phyloP scores from a whole-genome alignment of 2,113 vertebrate genomes.

The Hystrix brachyura region DNA sequence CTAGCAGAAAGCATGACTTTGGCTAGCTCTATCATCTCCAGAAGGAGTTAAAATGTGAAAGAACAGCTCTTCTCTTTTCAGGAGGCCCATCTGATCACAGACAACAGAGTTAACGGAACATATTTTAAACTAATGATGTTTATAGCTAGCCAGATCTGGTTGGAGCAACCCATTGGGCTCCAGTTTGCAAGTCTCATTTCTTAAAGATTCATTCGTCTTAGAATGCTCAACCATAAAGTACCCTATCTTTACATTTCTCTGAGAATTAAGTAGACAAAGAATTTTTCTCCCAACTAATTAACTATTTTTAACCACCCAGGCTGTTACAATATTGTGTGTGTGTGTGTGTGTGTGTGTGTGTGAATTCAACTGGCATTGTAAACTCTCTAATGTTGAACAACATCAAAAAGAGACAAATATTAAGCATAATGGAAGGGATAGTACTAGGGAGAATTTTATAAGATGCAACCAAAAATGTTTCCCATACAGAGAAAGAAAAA shows the following conservation, averaged over 20 bases:
- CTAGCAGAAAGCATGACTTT: constrained; percentile 81
- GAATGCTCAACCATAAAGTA: constrained; percentile 81
- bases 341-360: not conserved
- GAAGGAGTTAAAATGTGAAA: constrained; percentile 87
- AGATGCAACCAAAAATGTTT: constrained; percentile 9
- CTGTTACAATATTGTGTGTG: constrained; percentile 64
- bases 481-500: not conserved
- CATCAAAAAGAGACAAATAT: constrained; percentile 75
- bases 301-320: constrained; percentile 80
- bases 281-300: constrained; percentile 80
- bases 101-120: constrained; percentile 81
- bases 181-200: constrained; percentile 83
- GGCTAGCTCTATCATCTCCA: constrained; percentile 79
- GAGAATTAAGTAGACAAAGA: constrained; percentile 85
- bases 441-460: constrained; percentile 70
- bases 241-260: constrained; percentile 80
- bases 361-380: constrained; percentile 79
- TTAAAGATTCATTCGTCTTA: constrained; percentile 87
- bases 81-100: constrained; percentile 81
- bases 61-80: constrained; percentile 79
- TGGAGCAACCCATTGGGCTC: constrained; percentile 84
- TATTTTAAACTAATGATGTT: constrained; percentile 87
- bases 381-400: constrained; percentile 76
- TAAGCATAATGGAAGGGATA: constrained; percentile 70
- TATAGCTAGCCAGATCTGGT: constrained; percentile 86